These are phyloP conservation scores for Heliothis subflexa DNA, from an alignment of 1,140 invertebrate species.

Conservation along the genomic window DNA sequence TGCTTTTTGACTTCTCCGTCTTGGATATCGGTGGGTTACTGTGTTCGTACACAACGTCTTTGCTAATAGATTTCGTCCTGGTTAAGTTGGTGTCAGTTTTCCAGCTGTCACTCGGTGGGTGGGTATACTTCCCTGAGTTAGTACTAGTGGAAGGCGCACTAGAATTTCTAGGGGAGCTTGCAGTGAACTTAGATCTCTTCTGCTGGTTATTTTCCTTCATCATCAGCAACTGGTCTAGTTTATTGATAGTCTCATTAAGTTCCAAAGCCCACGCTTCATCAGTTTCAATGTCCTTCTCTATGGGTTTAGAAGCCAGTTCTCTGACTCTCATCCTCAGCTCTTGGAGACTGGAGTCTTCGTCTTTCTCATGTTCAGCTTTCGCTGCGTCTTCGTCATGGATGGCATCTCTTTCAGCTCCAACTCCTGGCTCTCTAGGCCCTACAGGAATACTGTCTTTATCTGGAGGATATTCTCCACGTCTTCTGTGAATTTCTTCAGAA, in stretches of 20 bases:
- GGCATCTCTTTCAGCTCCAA: constrained; percentile 92
- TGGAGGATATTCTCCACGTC: constrained; percentile 80
- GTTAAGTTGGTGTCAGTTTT: constrained; percentile 66
- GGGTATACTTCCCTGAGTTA: constrained; percentile 60
- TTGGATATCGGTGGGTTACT: constrained; percentile 66
- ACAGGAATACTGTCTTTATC: constrained; percentile 82
- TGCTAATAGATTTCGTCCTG: constrained; percentile 72
- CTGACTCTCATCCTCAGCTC: constrained; percentile 87
- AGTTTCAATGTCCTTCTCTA: constrained; percentile 88
- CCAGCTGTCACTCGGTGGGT: constrained; percentile 69
- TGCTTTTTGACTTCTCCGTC: constrained; percentile 79
- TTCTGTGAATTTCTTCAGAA: constrained; percentile 96
- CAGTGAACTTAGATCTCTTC: constrained; percentile 78
- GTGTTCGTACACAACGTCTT: constrained; percentile 72
- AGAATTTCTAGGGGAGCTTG: constrained; percentile 69
- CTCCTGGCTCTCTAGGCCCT: constrained; percentile 94
- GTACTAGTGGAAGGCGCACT: constrained; percentile 77
- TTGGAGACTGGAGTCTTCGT: constrained; percentile 81
- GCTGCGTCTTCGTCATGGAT: constrained; percentile 82
- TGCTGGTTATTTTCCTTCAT: constrained; percentile 87
- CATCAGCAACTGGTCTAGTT: constrained; percentile 89
- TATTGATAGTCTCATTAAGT: constrained; percentile 88
- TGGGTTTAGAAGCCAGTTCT: constrained; percentile 88
- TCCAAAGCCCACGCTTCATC: constrained; percentile 89
- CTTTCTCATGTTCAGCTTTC: constrained; percentile 70